Evolutionary conservation across 2,797 vertebrate species (phyloP), one percentile per base, ranked within the genome.

Genomic region (Tachyglossus aculeatus): DNA sequence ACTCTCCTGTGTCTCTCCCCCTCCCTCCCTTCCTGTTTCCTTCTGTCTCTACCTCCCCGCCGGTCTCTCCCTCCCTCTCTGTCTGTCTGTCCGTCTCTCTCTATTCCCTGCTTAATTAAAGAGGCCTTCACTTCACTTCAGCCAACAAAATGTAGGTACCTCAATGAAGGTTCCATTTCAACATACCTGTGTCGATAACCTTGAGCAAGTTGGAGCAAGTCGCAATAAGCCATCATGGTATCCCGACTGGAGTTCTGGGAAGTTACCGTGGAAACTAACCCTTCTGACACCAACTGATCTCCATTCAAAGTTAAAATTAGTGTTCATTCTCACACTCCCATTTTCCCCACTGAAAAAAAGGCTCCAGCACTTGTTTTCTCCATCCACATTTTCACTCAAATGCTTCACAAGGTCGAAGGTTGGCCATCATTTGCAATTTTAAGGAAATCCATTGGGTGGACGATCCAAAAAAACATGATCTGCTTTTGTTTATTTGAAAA

Each of bases 401-500:
- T 74, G 45, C 44, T 70, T 80, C 38, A 64, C 7, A 67, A 73
- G 8, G 41, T 47, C 71, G 48, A 64, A 24, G 5, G 29, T 0
- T 27, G 9, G 19, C 36, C 39, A 71, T 52, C 52, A 59, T 15
- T 24, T 19, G 47, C 13, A n/a, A 41, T 43, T 67, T 57, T 56
- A 72, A 61, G 58, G 44, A 71, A 40, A 39, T 62, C 74, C 62
- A 61, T 68, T 84, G 67, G 58, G 78, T 60, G 66, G 6, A 6
- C 40, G 6, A 37, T 69, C 22, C 57, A 54, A 18, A 48, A 75
- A 8, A 71, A 86, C 59, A 45, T 6, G 4, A 18, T 1, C 3
- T n/a, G 43, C 0, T 24, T 59, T 56, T 64, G 22, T 27, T 4
- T 2, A 21, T 43, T n/a, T n/a, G 7, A 32, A 47, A 55, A 57